phyloP scores from a whole-genome alignment of 2,113 vertebrate genomes.

The Bagarius yarrelli region DNA sequence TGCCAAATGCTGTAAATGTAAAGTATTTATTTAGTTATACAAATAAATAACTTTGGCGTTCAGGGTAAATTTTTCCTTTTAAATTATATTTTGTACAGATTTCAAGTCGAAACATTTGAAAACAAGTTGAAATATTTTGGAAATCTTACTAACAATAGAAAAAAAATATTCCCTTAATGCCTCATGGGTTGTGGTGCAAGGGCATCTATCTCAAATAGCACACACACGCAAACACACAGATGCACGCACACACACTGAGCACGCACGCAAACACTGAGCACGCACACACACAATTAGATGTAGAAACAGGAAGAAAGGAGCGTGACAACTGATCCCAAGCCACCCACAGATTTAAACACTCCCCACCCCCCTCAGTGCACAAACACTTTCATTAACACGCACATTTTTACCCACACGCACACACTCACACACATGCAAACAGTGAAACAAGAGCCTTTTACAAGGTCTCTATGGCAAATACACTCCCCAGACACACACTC shows the following conservation, averaged over 20 bases:
- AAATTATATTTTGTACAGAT: no score
- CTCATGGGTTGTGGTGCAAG: no score
- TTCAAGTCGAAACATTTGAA: no score
- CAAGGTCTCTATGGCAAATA: neutral
- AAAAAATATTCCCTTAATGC: no score
- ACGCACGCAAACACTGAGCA: conserved; percentile 28
- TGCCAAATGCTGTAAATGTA: no score
- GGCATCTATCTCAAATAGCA: no score
- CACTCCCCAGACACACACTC: conserved; percentile 12
- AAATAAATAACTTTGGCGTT: no score
- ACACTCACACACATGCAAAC: conserved; percentile 49
- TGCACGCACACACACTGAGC: neutral
- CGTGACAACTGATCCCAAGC: conserved; percentile 61
- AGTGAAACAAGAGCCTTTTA: conserved; percentile 17
- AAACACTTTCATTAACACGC: conserved; percentile 40
- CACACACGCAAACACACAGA: neutral
- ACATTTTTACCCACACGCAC: conserved; percentile 50
- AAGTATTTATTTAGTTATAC: no score
- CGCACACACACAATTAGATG: conserved; percentile 44
- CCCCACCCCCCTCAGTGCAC: conserved; percentile 42
- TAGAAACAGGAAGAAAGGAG: conserved; percentile 53
- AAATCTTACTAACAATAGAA: no score
- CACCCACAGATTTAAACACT: conserved; percentile 62
- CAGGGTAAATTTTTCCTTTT: no score
- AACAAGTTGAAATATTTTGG: no score